These are phyloP conservation scores for Montipora capricornis DNA, from an alignment of 64 coral and sea anemone genomes.

Conservation along the genomic window DNA sequence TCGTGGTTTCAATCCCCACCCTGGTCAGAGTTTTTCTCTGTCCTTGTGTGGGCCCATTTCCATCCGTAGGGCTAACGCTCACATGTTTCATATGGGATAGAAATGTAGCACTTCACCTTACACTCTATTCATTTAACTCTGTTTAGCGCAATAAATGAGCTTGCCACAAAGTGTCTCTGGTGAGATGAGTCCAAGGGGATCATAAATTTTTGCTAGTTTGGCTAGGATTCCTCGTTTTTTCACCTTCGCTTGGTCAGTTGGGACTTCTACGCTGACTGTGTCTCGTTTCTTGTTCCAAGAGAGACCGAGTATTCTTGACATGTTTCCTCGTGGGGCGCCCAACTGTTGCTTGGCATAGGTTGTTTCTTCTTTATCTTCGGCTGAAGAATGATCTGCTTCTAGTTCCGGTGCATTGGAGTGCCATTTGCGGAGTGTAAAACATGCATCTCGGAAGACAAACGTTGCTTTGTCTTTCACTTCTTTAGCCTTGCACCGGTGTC, in stretches of 20 bases:
- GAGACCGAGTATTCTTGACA: background rate
- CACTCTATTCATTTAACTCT: too few relatives aligned
- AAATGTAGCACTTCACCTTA: too few relatives aligned
- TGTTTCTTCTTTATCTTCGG: background rate
- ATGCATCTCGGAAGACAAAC: background rate
- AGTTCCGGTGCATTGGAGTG: conserved; percentile 26
- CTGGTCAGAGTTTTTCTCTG: too few relatives aligned
- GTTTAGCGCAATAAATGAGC: conserved; percentile 12
- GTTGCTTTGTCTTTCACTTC: conserved; percentile 1
- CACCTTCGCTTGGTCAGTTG: background rate
- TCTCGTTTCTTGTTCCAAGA: background rate
- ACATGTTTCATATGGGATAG: too few relatives aligned
- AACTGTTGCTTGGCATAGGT: conserved; percentile 37
- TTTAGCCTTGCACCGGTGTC: background rate
- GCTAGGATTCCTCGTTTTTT: conserved; percentile 20
- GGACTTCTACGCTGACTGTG: background rate
- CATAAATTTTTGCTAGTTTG: conserved; percentile 26
- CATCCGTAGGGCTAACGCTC: too few relatives aligned
- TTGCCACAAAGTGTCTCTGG: conserved; percentile 18
- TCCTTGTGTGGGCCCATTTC: too few relatives aligned
- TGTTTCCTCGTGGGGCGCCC: background rate
- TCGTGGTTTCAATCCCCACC: too few relatives aligned
- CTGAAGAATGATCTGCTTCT: background rate
- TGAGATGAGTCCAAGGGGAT: conserved; percentile 32
- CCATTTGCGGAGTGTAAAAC: conserved; percentile 48